phyloP scores from a whole-genome alignment of 2,888 invertebrate species.

The Machimus rusticus region DNA sequence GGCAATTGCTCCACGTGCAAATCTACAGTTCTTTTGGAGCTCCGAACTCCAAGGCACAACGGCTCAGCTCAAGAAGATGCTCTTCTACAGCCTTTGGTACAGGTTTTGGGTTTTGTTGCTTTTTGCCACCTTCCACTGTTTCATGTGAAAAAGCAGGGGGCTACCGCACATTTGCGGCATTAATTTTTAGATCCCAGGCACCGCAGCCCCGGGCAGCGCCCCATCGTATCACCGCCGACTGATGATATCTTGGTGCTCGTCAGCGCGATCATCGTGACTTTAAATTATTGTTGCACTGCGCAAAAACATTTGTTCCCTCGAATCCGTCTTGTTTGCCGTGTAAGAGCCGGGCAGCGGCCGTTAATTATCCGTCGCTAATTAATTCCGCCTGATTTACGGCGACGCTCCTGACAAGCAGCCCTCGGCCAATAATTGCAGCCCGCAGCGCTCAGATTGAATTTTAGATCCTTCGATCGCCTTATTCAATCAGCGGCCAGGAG shows the following conservation, averaged over 20 bases:
- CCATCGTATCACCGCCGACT: background rate
- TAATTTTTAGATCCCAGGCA: background rate
- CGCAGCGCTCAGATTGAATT: background rate
- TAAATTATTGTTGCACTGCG: background rate
- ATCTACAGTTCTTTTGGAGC: background rate
- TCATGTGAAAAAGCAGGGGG: background rate
- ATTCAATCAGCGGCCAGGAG: background rate
- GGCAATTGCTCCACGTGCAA: background rate
- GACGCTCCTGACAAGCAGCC: background rate
- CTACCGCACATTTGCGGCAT: background rate
- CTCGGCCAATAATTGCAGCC: background rate
- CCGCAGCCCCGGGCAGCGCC: background rate
- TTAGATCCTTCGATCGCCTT: background rate
- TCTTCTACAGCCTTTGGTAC: background rate
- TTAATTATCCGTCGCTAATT: conserved; percentile 2
- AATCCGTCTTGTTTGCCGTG: background rate
- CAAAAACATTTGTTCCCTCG: conserved; percentile 6
- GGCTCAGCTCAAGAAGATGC: background rate
- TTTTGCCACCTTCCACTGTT: background rate
- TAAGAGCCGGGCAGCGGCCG: background rate
- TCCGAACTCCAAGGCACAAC: background rate
- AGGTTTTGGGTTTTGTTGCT: background rate
- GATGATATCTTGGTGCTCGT: background rate
- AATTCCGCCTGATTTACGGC: conserved; percentile 17
- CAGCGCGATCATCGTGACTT: background rate